These are phyloP conservation scores for Poecilia picta DNA, from an alignment of 2,797 vertebrate species.

Conservation along the genomic window DNA sequence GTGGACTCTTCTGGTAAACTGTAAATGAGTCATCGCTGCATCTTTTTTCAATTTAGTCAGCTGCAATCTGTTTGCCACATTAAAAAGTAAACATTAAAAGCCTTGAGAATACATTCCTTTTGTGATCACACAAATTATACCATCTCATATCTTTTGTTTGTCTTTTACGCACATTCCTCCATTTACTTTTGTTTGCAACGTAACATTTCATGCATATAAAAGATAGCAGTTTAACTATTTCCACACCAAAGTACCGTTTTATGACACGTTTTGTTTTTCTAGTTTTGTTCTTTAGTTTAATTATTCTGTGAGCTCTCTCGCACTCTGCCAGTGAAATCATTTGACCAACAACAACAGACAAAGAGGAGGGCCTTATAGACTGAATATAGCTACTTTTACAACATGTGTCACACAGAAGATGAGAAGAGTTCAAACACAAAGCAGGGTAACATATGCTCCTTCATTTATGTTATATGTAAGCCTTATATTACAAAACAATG, in stretches of 20 bases:
- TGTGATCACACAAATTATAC: neutral
- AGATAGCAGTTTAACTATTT: neutral
- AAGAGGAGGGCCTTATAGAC: neutral
- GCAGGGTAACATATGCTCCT: neutral
- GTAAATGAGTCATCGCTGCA: neutral
- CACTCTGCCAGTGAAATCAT: neutral
- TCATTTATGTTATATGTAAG: neutral
- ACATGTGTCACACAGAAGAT: neutral
- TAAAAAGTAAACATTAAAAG: neutral
- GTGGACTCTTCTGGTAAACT: neutral
- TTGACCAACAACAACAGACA: neutral
- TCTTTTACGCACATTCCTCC: neutral
- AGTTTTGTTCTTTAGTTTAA: neutral
- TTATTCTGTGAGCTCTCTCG: neutral
- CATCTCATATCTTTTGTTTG: neutral
- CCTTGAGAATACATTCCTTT: neutral
- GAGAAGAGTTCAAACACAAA: neutral
- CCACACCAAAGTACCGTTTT: neutral
- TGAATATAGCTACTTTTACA: neutral
- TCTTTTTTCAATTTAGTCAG: neutral
- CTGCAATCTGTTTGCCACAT: neutral
- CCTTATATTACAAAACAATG: conserved; percentile 7
- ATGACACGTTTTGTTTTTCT: neutral
- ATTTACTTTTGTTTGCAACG: neutral
- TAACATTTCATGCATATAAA: neutral